Conservation (phyloP, 2,113 vertebrate species). For the Marmota flaviventris region DNA sequence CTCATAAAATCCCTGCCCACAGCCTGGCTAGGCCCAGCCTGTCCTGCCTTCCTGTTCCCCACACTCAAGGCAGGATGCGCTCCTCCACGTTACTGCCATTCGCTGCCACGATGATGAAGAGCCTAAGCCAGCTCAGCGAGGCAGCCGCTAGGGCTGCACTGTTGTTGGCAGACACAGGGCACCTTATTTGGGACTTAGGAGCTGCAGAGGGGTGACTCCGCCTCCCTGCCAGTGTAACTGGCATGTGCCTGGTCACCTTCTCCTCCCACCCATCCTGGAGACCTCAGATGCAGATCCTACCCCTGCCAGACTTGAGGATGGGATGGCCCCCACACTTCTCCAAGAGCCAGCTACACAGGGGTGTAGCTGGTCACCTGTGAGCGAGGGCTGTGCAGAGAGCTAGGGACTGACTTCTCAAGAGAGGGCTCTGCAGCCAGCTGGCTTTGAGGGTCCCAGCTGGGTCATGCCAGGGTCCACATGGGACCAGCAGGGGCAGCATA, state of each 20-base stretch:
- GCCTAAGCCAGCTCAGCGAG: slow-evolving; percentile 90
- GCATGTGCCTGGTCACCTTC: background rate
- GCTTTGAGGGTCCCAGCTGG: background rate
- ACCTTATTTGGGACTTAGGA: background rate
- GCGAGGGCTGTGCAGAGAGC: background rate
- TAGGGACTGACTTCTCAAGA: background rate
- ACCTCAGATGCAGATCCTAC: background rate
- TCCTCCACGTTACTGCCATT: slow-evolving; percentile 91
- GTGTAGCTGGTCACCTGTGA: background rate
- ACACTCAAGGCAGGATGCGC: slow-evolving; percentile 89
- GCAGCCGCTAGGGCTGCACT: slow-evolving; percentile 90
- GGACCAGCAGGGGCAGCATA: background rate
- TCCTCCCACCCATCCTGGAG: background rate
- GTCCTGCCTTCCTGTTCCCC: background rate
- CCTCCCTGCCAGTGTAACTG: background rate
- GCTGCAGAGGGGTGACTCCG: background rate
- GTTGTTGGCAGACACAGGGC: background rate
- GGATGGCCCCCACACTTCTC: no score
- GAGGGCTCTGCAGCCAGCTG: background rate
- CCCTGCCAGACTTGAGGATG: background rate
- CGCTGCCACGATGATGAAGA: slow-evolving; percentile 93
- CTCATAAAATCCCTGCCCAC: background rate
- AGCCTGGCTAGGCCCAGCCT: no score
- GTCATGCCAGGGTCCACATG: background rate
- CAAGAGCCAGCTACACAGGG: background rate